Percentiles rank a stretch among this genome's conserved stretches.
phyloP scores from a whole-genome alignment of 2,797 vertebrate genomes.

The Danio kyathit region DNA sequence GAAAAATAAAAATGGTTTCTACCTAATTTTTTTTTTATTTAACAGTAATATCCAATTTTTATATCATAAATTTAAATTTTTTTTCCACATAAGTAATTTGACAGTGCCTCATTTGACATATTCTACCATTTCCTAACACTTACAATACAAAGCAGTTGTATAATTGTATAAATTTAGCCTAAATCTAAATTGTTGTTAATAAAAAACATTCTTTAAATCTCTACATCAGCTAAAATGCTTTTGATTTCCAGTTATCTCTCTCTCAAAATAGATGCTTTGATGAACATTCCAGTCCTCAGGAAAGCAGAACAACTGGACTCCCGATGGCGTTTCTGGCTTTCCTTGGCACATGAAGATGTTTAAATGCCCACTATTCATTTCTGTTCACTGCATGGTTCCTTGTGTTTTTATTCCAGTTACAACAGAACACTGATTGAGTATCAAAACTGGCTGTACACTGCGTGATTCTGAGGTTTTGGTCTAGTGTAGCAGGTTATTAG shows the following conservation, averaged over 20 bases:
- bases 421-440: slow-evolving; percentile 22
- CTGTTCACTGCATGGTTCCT: neutral
- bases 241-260: neutral
- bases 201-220: too few relatives aligned
- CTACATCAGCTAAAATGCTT: neutral
- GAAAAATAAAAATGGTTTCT: too few relatives aligned
- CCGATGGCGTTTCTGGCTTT: neutral
- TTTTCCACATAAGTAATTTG: neutral
- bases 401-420: neutral
- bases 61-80: too few relatives aligned
- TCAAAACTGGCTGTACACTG: neutral
- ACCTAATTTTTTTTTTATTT: too few relatives aligned
- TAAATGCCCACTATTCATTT: neutral
- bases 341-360: neutral
- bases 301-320: neutral
- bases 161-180: too few relatives aligned
- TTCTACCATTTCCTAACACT: neutral
- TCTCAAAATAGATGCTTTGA: neutral
- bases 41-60: too few relatives aligned
- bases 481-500: neutral
- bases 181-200: too few relatives aligned
- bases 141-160: neutral
- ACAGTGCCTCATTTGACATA: neutral
- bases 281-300: neutral
- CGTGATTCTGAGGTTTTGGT: neutral